phyloP scores from a whole-genome alignment of 1,140 invertebrate species.

The Trypoxylus dichotomus region DNA sequence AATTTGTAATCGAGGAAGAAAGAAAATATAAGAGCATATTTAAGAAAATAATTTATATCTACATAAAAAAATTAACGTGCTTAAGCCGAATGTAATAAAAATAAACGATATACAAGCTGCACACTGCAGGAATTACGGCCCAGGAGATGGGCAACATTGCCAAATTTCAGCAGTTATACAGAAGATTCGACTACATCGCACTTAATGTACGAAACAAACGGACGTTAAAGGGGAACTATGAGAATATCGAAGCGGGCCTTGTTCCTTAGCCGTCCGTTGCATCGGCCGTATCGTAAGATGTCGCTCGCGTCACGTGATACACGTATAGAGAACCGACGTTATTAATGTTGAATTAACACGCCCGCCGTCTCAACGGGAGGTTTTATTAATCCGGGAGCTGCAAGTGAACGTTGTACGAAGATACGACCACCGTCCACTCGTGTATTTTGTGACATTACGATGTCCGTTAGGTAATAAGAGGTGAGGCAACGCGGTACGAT shows the following conservation, averaged over 20 bases:
- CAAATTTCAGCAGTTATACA: not conserved
- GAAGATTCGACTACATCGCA: not conserved
- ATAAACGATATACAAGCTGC: not conserved
- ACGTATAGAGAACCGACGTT: not conserved
- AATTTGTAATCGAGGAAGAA: too few relatives aligned
- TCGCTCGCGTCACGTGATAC: conserved; percentile 2
- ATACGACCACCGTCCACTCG: not conserved
- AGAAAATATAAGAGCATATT: too few relatives aligned
- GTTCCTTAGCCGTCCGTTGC: not conserved
- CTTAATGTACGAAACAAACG: not conserved
- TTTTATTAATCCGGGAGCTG: conserved; percentile 12
- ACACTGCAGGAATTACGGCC: not conserved
- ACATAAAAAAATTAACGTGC: not conserved
- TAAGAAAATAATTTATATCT: too few relatives aligned
- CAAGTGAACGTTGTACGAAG: not conserved
- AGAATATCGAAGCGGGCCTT: conserved; percentile 10
- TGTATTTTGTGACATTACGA: not conserved
- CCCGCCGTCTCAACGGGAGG: conserved; percentile 9
- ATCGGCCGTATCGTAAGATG: not conserved
- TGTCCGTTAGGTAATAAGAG: not conserved
- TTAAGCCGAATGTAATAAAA: not conserved
- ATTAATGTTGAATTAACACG: conserved; percentile 23
- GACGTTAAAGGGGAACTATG: conserved; percentile 8
- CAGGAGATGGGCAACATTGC: not conserved
- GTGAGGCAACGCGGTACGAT: not conserved